Base-by-base conservation (phyloP, 1,140 invertebrate species). In the Drosophila tropicalis region DNA sequence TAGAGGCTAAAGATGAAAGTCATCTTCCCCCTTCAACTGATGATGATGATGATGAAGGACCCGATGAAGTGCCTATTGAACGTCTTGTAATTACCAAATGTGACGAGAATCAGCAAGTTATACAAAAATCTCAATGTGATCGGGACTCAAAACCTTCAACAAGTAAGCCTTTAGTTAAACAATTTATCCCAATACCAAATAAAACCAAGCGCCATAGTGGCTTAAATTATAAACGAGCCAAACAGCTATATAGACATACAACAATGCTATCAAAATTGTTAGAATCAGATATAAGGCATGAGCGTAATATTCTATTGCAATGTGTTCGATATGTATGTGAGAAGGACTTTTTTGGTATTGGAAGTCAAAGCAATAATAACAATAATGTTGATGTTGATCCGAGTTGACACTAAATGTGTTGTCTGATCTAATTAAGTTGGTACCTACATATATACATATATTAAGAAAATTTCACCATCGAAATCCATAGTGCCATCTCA, bases 241-340 rank as follows among this genome's bases (percentile, higher is more conserved):
- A 82, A 25, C 92, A 73, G 90, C 92, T 70, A 5, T 63, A 56
- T 81, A 92, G 65, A 91, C 93, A 76, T 71, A 94, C 75, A 69
- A 93, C 93, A 0, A 79, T 93, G 62, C 72, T 95, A 56, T 94
- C 95, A 76, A 95, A 94, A 89, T 75, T 95, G 32, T 91, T 96
- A 22, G 92, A 92, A 60, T 92, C 92, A 56, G 95, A 96, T 91
- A 95, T 96, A 64, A 84, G 92, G 54, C 94, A 96, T 76, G 96
- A 97, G 92, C 92, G 96, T 70, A 97, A 96, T 92, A 92, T 95
- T 22, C 93, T 96, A 57, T 93, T 96, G 62, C 96, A 96, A 80
- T 96, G 96, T 92, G 93, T 96, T 10, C 94, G 94, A 71, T 94
- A 95, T 93, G 94, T 96, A 62, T 93, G 94, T 36, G 93, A 95